Evolutionary conservation across 2,888 invertebrate genomes (phyloP).

Genomic region (Folsomia manolachei): DNA sequence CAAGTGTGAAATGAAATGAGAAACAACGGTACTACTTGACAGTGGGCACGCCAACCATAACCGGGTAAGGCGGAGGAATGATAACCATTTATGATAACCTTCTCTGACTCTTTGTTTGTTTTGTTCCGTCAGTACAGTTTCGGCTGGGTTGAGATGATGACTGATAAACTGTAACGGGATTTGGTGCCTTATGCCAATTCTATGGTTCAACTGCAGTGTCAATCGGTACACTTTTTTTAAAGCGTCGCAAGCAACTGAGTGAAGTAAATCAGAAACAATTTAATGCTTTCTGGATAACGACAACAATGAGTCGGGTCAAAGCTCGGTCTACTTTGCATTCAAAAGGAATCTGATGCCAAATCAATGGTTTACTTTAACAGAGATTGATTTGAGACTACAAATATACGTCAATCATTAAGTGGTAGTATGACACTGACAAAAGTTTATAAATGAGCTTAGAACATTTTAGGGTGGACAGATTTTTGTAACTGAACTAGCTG

Average conservation of each 20-base stretch:
- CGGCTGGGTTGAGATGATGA: too few species aligned
- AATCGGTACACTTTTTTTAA: neutral
- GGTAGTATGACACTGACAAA: neutral
- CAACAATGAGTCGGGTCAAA: neutral
- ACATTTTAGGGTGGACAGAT: neutral
- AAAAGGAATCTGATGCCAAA: too few species aligned
- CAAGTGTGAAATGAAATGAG: neutral
- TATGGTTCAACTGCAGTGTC: neutral
- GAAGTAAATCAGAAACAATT: neutral
- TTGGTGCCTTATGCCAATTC: neutral
- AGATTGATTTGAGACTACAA: too few species aligned
- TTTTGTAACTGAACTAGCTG: neutral
- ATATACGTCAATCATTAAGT: too few species aligned
- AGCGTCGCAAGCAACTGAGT: neutral
- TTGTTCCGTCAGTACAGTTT: neutral
- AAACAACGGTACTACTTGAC: neutral
- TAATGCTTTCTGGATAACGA: neutral
- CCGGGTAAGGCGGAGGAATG: too few species aligned
- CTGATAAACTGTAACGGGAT: neutral
- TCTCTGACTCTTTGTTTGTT: neutral
- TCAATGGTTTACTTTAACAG: too few species aligned
- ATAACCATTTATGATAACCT: neutral
- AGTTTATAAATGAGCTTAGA: too few species aligned
- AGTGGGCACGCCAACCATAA: neutral
- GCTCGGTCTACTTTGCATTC: too few species aligned